phyloP scores from a whole-genome alignment of 1,140 invertebrate species.

The Mycetomoellerius zeteki region DNA sequence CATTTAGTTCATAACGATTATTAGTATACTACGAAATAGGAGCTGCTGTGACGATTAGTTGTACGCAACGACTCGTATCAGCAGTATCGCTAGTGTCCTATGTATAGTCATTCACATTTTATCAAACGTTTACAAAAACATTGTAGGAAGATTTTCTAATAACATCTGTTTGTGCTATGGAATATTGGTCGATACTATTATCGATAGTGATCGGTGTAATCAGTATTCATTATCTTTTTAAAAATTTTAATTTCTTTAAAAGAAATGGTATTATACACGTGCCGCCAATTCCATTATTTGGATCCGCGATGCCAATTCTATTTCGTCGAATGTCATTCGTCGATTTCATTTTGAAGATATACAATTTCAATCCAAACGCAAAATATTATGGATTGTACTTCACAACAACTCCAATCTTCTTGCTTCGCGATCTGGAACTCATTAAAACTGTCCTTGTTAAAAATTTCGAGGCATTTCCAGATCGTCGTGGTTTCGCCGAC shows the following conservation, averaged over 20 bases:
- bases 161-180: constrained; percentile 10
- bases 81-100: neutral
- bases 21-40: neutral
- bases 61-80: neutral
- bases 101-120: neutral
- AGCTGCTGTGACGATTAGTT: neutral
- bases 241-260: neutral
- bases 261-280: constrained; percentile 35
- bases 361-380: constrained; percentile 7
- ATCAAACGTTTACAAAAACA: neutral
- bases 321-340: too few species aligned
- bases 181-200: constrained; percentile 16
- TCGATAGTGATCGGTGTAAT: constrained; percentile 39
- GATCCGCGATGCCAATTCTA: neutral
- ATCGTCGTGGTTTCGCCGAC: constrained; percentile 80
- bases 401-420: constrained; percentile 76
- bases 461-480: constrained; percentile 78
- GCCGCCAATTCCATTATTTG: constrained; percentile 51
- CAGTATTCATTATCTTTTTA: constrained; percentile 3
- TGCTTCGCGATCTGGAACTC: constrained; percentile 83
- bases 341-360: neutral
- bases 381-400: neutral
- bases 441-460: constrained; percentile 79
- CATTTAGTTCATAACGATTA: neutral
- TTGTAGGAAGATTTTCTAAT: neutral